These are phyloP conservation scores for Camelus dromedarius DNA, from an alignment of 2,113 vertebrate genomes.

Conservation along the genomic window DNA sequence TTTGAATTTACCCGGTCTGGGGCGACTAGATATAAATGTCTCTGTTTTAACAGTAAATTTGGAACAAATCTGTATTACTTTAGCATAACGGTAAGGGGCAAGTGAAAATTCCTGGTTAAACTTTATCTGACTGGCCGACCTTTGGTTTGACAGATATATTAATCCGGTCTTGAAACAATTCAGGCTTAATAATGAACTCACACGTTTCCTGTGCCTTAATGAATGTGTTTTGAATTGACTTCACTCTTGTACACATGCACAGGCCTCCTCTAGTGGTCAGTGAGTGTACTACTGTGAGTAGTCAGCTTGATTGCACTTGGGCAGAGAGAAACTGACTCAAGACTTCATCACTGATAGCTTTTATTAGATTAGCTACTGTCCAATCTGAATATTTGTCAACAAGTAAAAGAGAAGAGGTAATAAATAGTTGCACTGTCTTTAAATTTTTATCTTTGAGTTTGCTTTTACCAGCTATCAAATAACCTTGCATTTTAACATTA, in stretches of 20 bases:
- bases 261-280: not conserved
- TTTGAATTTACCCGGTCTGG: not conserved
- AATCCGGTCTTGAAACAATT: not conserved
- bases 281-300: not conserved
- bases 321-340: too few species aligned
- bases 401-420: not conserved
- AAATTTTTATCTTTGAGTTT: slow-evolving; percentile 42
- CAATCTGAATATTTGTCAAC: not conserved
- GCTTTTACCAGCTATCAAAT: slow-evolving; percentile 45
- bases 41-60: slow-evolving; percentile 8
- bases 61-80: slow-evolving; percentile 13
- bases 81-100: not conserved
- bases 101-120: not conserved
- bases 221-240: not conserved
- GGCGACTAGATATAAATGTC: not conserved
- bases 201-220: not conserved
- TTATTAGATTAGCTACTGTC: not conserved
- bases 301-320: not conserved
- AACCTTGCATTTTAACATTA: slow-evolving; percentile 20
- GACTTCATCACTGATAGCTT: not conserved
- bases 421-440: not conserved
- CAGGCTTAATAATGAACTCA: not conserved
- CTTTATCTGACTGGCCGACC: not conserved
- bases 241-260: not conserved
- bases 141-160: not conserved